A percentile compares a stretch with the other conserved stretches of the same genome.
phyloP scores from a whole-genome alignment of 2,797 vertebrate genomes.

The Steatocranus sp. region DNA sequence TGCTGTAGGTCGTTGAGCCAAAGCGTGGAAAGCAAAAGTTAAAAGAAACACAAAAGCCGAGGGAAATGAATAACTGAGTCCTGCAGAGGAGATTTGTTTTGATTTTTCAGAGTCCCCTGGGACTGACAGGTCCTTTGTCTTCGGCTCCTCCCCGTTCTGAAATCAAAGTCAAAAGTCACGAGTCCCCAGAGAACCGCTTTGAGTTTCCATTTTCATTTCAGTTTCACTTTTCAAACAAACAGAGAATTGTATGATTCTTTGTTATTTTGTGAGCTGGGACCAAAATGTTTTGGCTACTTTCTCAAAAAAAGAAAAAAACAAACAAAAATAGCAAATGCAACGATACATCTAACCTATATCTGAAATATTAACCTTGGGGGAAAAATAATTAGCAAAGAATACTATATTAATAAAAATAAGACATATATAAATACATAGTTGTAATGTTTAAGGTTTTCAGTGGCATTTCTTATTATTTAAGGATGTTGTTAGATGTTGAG shows the following conservation, averaged over 20 bases:
- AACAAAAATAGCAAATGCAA: not conserved
- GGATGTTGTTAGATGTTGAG: not conserved
- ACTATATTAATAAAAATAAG: not conserved
- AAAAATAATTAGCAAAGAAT: not conserved
- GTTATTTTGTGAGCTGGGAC: not conserved
- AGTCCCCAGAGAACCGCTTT: slow-evolving; percentile 2
- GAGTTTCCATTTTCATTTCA: not conserved
- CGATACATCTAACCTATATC: not conserved
- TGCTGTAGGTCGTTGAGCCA: not conserved
- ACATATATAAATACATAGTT: not conserved
- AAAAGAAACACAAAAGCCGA: not conserved
- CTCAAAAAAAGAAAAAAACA: not conserved
- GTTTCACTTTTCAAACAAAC: not conserved
- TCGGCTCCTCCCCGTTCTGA: slow-evolving; percentile 18
- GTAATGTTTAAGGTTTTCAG: not conserved
- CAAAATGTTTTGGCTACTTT: not conserved
- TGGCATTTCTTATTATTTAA: not conserved
- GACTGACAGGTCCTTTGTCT: slow-evolving; percentile 44
- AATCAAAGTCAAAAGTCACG: slow-evolving; percentile 47
- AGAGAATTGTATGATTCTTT: not conserved
- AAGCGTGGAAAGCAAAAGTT: not conserved
- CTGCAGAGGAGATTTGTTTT: slow-evolving; percentile 26
- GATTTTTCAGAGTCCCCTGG: not conserved
- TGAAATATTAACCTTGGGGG: not conserved
- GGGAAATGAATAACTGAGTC: not conserved